Base-by-base conservation (phyloP, 2,797 vertebrate species). In the Danio jaintianensis region DNA sequence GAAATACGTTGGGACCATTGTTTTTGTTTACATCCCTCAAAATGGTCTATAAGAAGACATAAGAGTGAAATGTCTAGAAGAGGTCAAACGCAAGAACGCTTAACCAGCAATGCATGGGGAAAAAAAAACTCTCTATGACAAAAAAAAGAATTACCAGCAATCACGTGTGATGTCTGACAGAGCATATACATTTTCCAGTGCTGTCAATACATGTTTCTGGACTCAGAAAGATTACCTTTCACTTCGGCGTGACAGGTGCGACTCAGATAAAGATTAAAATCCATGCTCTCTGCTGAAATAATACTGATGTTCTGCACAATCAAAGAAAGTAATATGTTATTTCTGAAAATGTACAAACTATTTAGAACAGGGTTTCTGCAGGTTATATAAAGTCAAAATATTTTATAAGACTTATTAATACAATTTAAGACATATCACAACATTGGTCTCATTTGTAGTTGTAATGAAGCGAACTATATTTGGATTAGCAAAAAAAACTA, bases 201-300 rank as follows among this genome's bases (percentile, higher is more conserved):
- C 53, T 69, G 68, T 80, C 67, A 53, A 45, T 63, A n/a, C 47
- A 61, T 47, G 43, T 7, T 38, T 66, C 18, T 42, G 8, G 40
- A 50, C 29, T 59, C 40, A 59, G 15, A 42, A 42, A 82, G 62
- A 82, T 72, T 55, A 72, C 68, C 56, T 73, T 78, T 80, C 45
- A 13, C 50, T 47, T 45, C 64, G 59, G 70, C 71, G 47, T 58
- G 56, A 79, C 69, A 79, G 47, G 58, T 63, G 68, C 80, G 58
- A 52, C 45, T 79, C 36, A n/a, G 40, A 61, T 15, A 8, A 70
- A 70, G 45, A 70, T 29, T 56, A 52, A 78, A 79, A 59, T 69
- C 22, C 64, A 48, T 52, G 7, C 53, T 58, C n/a, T 45, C 53
- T 47, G 45, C 36, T 7, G 66, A 70, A 79, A 69, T 53, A 63